Base-by-base conservation (phyloP, 2,888 invertebrate species). In the Protonemura montana region DNA sequence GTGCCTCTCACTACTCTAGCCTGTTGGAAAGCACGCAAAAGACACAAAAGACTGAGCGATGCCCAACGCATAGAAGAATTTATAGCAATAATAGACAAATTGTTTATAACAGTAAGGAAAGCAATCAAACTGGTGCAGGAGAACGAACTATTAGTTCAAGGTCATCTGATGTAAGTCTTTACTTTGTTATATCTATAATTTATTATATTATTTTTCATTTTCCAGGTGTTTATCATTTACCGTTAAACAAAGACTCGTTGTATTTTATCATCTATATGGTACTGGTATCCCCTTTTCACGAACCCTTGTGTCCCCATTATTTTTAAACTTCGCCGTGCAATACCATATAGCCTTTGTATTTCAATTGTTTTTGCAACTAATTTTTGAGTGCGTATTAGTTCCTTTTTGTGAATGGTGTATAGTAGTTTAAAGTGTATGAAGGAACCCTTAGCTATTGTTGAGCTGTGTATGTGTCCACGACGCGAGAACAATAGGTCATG, bases 331-430 rank as follows among this genome's bases (percentile, higher is more conserved):
- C 21, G 21, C 59, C 21, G 21, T 21, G 59, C 59, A 59, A 59
- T 59, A 59, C 59, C 21, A 59, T 59, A 59, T 59, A 59, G 59
- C 59, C 21, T 10, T 59, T 59, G 59, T 59, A 59, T 59, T 59
- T 59, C 59, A 59, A 59, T 59, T 59, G 59, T 59, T 59, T 59
- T 59, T 59, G 59, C 59, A 59, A 59, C 59, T 59, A 59, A 59
- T 59, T 59, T 59, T 59, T 59, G 59, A 59, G 59, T 59, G 59
- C 59, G 59, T 59, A 59, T 59, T 59, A 59, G 59, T 59, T 59
- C 59, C 59, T 59, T 59, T 59, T 59, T 21, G 59, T 59, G 59
- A 59, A 59, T 13, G 59, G 16, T 59, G 59, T 59, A 2, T 59
- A 59, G 59, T 59, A 7, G 13, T 59, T 10, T 59, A 21, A 59